A percentile compares a stretch with the other conserved stretches of the same genome.
These are phyloP conservation scores for Sprattus sprattus DNA, from an alignment of 2,113 vertebrate species.

Conservation along the genomic window DNA sequence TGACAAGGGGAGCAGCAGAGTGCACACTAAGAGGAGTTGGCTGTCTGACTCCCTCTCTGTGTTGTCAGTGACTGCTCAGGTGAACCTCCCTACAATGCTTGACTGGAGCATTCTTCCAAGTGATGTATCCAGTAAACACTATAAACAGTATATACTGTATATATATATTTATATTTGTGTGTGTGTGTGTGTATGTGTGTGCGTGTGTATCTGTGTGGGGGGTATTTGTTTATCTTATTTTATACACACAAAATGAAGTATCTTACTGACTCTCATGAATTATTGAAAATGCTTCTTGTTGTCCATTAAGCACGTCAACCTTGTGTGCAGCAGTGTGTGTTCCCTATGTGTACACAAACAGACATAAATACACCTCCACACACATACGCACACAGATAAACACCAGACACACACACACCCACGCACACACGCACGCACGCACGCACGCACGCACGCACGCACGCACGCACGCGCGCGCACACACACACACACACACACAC, in stretches of 20 bases:
- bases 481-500: background rate
- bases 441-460: too few relatives aligned
- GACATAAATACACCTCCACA: background rate
- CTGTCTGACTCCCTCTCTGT: too few relatives aligned
- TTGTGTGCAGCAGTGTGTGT: background rate
- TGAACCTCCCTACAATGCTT: background rate
- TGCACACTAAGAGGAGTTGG: too few relatives aligned
- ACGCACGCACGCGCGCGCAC: too few relatives aligned
- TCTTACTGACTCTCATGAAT: background rate
- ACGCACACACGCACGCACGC: background rate
- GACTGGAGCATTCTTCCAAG: too few relatives aligned
- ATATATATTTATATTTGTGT: background rate
- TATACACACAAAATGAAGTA: background rate
- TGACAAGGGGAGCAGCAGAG: too few relatives aligned
- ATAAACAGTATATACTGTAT: too few relatives aligned
- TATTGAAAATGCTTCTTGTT: background rate
- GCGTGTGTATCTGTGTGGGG: background rate
- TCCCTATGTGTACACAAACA: background rate
- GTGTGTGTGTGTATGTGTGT: constrained; percentile 1
- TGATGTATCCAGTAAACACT: background rate
- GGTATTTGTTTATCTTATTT: constrained; percentile 10
- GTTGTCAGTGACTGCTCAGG: background rate
- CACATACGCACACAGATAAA: background rate
- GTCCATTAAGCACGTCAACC: background rate
- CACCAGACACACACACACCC: background rate